Evolutionary conservation across 64 coral and sea anemone genomes (phyloP), one percentile per base, ranked within the genome.

Genomic region (Actinia tenebrosa): DNA sequence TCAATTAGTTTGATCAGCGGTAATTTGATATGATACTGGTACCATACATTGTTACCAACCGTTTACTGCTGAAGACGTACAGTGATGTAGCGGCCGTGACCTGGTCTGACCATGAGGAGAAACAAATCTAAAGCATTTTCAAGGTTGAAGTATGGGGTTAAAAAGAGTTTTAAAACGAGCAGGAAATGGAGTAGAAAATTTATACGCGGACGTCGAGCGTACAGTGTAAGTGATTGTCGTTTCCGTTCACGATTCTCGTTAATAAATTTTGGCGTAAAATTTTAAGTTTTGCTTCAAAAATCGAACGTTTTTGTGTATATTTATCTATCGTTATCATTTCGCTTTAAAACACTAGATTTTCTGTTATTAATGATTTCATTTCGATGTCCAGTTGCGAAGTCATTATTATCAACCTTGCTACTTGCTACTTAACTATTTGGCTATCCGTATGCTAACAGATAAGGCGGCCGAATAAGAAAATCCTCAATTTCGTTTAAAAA

Each of bases 91-190:
- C 61, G 63, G 22, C 63, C 2, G 69, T 75, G 25, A 43, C 69
- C 69, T 13, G 30, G 30, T 37, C 30, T 37, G 30, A 75, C 11
- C 26, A 83, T 83, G 45, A 83, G 17, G 54, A 83, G 80, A 58
- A 83, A 83, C 10, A 60, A 61, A 27, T 85, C 58, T 19, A 85
- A 85, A 85, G 5, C 54, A 42, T 60, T 85, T 85, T 10, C 16
- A 37, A 85, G 55, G 53, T 44, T 85, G 17, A 85, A 25, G 20
- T n/a, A 61, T 44, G 16, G 56, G 53, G 53, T 85, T 64, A 85
- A 85, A 63, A 58, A 56, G 16, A 85, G 55, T 23, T 85, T 85
- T 59, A 85, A 64, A 26, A 85, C 4, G 56, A 61, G 56, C 22
- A 45, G 58, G 37, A 45, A 54, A 27, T 85, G 83, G 83, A 85